Conservation (phyloP, 2,113 vertebrate genomes). For the Steatornis caripensis region DNA sequence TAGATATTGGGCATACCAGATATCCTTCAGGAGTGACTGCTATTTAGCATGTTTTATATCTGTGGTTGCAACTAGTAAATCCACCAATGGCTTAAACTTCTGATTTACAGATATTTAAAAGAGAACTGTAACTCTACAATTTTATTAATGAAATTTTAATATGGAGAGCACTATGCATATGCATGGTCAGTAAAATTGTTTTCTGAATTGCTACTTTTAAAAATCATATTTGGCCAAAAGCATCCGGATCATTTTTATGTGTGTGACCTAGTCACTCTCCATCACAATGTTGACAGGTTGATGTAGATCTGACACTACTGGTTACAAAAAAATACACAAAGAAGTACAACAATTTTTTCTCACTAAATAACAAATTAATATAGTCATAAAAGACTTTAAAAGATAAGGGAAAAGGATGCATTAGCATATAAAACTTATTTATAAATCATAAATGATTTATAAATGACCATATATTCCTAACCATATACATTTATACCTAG, state of each 20-base stretch:
- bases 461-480: background rate
- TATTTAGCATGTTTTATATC: background rate
- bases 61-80: background rate
- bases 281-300: background rate
- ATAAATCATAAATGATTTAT: background rate
- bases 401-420: background rate
- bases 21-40: background rate
- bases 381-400: background rate
- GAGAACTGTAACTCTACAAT: background rate
- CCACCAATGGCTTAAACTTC: background rate
- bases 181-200: background rate
- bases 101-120: background rate
- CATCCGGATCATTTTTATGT: background rate
- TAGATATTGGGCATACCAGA: fast-evolving
- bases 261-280: background rate
- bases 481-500: background rate
- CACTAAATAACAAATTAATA: background rate
- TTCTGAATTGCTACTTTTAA: background rate
- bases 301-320: background rate
- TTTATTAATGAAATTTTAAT: background rate
- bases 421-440: background rate
- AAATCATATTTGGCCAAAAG: background rate
- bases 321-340: background rate
- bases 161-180: background rate
- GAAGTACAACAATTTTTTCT: background rate